Base-by-base conservation (phyloP, 2,888 invertebrate species). In the Stenchaetothrips biformis region DNA sequence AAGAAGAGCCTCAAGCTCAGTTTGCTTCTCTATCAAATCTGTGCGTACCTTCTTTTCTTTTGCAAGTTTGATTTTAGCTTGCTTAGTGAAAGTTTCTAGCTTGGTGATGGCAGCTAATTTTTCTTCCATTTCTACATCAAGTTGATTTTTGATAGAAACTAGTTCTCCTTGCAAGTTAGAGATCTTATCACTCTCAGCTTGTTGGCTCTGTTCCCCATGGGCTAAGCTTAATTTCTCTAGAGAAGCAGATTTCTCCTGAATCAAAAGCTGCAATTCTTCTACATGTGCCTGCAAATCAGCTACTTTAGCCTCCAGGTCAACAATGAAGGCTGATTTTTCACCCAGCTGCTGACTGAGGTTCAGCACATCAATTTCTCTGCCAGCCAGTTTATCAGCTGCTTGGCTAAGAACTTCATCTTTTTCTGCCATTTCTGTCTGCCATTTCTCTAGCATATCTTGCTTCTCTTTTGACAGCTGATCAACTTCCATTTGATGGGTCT, bases 311-410 rank as follows among this genome's bases (percentile, higher is more conserved):
- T 94, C 92, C 59, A 93, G 86, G 82, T 94, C 92, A 59, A 89
- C 88, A 83, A 91, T 92, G 82, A 91, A 89, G 0, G 88, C 85
- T 0, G 90, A 89, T 85, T 93, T 94, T 7, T 21, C 7, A 2
- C n/a, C 25, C 11, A 74, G 25, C 25, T 74, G 21, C 25, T 74
- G 21, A 11, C 25, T 25, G 11, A 74, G 67, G 25, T 74, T 74
- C 4, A 21, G 67, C 11, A 74, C 11, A 25, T 74, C 67, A 8
- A 74, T 25, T 21, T 25, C 67, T 74, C 25, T 74, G 11, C 11
- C 21, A 74, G 67, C 67, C 6, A 74, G 67, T 11, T 21, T 25
- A 11, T 74, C 67, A 25, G 67, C 25, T 21, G 67, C 25, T 25
- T 74, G 67, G 9, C 67, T 25, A 8, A 74, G 67, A 2, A 11